Base-by-base conservation (phyloP, 1,140 invertebrate species). In the Rhysida immarginata region DNA sequence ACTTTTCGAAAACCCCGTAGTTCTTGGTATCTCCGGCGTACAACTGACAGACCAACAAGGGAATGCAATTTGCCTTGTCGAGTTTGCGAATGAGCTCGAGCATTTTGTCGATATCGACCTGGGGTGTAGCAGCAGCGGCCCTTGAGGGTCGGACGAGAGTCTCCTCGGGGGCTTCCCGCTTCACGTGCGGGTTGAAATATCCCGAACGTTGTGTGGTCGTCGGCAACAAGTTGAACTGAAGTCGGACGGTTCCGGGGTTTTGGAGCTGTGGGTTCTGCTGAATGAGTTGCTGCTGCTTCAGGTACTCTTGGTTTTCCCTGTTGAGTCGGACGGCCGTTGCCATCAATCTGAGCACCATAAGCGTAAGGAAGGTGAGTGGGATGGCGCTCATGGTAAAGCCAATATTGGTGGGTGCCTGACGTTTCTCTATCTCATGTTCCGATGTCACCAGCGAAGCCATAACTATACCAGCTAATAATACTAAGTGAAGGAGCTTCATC, bases 41-140 rank as follows among this genome's bases (percentile, higher is more conserved):
- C 3, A 51, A 20, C 26, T 51, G 49, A 20, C 49, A 51, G 24
- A 51, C 20, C 8, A 51, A 26, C 16, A 26, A 13, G 11, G 49
- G 49, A 21, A 51, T 26, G 49, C 49, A 51, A 25, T 51, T 51
- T 8, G 49, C 13, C 26, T 51, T 51, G 49, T 51, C 49, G 11
- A 51, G 26, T 25, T 26, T 26, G 20, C 49, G 49, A 21, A 51
- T 51, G 13, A 26, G 13, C 21, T 51, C 13, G 5, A 51, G 21
- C 49, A 51, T 51, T 25, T 51, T 51, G 49, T 51, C 49, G 3
- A 51, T 25, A 25, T 24, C 24, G 3, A 51, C 13, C 8, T 24
- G 13, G 5, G 49, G 49, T 13, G 49, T 5, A 11, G 44, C 5
- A 41, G 35, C n/a, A n/a, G 35, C 35, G 35, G 35, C 35, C 35